Conservation (phyloP, 2,888 invertebrate species). For the Dynastes tityus region DNA sequence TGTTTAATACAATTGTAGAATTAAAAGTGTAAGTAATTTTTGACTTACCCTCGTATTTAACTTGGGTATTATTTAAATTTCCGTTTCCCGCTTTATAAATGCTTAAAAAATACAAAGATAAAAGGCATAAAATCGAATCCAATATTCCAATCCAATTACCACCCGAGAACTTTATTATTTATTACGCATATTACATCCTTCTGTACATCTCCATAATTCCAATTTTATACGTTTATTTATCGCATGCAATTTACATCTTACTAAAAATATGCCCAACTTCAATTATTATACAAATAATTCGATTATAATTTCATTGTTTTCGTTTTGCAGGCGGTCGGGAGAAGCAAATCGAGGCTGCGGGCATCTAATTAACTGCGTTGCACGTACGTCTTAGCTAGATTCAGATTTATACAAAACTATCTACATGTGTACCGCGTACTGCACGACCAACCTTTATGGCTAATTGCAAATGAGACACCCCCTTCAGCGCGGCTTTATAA, state of each 20-base stretch:
- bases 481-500: constrained; percentile 30
- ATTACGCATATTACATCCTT: not conserved
- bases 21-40: too few relatives aligned
- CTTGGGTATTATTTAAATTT: too few relatives aligned
- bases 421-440: not conserved
- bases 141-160: not conserved
- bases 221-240: constrained; percentile 11
- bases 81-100: too few relatives aligned
- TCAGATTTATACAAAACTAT: constrained; percentile 8
- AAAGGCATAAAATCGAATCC: too few relatives aligned
- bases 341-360: constrained; percentile 11
- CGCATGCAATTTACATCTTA: constrained; percentile 11
- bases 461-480: constrained; percentile 39
- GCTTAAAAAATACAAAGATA: too few relatives aligned
- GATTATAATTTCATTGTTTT: constrained; percentile 29
- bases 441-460: constrained; percentile 25
- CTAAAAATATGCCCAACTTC: constrained; percentile 16
- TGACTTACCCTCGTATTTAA: too few relatives aligned
- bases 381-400: not conserved
- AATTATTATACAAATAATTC: constrained; percentile 39
- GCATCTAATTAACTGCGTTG: constrained; percentile 31
- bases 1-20: too few relatives aligned
- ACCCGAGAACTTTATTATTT: constrained; percentile 1
- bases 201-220: not conserved
- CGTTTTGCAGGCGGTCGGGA: constrained; percentile 10